A percentile compares a stretch with the other conserved stretches of the same genome.
Conservation (phyloP, 2,888 invertebrate genomes). For the Dryococelus australis region DNA sequence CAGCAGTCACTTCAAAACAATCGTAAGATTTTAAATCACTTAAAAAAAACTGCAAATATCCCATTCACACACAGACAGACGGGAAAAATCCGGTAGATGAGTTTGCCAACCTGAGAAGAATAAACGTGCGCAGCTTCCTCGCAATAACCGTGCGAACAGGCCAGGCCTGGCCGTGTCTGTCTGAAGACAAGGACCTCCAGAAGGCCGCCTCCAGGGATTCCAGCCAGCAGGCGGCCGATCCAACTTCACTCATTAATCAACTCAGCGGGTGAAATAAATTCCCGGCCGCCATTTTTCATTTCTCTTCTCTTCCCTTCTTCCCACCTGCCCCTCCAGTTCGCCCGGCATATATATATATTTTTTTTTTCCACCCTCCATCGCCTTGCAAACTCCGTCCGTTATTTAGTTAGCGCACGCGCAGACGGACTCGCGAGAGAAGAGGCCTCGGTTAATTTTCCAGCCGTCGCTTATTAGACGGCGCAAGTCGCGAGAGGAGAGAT, state of each 20-base stretch:
- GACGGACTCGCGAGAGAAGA: not conserved
- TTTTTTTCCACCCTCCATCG: not conserved
- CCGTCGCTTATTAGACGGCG: constrained; percentile 3
- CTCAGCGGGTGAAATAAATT: not conserved
- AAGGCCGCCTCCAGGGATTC: not conserved
- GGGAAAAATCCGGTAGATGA: no score
- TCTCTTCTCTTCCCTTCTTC: not conserved
- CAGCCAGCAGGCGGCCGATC: not conserved
- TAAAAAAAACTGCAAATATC: no score
- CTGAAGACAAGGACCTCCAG: not conserved
- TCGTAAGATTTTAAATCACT: no score
- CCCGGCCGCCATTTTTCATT: not conserved
- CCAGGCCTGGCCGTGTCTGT: not conserved
- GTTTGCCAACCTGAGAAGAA: no score
- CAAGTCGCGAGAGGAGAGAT: constrained; percentile 5
- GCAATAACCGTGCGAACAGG: not conserved
- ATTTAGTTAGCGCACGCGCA: constrained; percentile 16
- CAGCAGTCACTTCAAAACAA: no score
- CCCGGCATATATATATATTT: not conserved
- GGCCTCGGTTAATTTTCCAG: not conserved
- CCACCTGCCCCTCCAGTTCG: not conserved
- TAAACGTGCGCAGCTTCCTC: not conserved
- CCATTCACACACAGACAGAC: no score
- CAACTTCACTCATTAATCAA: constrained; percentile 2
- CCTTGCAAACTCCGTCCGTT: not conserved